phyloP scores from a whole-genome alignment of 2,113 vertebrate genomes.

The Pseudorasbora parva region DNA sequence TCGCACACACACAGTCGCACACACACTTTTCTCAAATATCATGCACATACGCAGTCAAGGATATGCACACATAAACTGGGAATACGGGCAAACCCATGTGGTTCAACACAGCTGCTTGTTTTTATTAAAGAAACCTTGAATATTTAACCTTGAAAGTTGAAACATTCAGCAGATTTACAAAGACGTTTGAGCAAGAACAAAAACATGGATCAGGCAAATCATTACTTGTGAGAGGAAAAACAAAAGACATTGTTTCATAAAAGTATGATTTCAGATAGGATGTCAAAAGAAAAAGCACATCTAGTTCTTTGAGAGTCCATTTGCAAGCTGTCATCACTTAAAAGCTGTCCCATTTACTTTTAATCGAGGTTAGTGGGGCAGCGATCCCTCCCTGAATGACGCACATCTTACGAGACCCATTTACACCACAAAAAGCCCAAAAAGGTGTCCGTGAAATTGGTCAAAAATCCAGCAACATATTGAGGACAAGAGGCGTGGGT shows the following conservation, averaged over 20 bases:
- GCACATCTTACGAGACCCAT: constrained; percentile 30
- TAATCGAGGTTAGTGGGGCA: constrained; percentile 34
- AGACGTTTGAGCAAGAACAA: constrained; percentile 34
- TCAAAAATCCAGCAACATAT: constrained; percentile 51
- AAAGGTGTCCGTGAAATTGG: constrained; percentile 47
- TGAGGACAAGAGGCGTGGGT: constrained; percentile 40
- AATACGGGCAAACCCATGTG: constrained; percentile 60
- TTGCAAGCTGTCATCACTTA: neutral
- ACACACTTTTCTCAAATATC: constrained; percentile 11
- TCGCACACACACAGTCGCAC: neutral
- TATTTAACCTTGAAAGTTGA: constrained; percentile 26
- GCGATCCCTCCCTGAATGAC: constrained; percentile 31
- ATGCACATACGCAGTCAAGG: constrained; percentile 43
- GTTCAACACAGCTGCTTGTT: constrained; percentile 59
- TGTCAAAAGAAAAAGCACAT: constrained; percentile 10
- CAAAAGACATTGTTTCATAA: constrained; percentile 10
- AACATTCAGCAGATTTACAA: constrained; percentile 50
- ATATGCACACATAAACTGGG: constrained; percentile 58
- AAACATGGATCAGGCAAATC: constrained; percentile 28
- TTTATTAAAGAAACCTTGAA: constrained; percentile 65
- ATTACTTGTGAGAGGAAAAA: constrained; percentile 36
- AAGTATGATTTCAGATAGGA: neutral
- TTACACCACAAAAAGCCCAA: constrained; percentile 6
- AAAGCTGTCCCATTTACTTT: constrained; percentile 33
- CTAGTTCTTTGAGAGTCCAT: constrained; percentile 42